These are phyloP conservation scores for Aplochiton taeniatus DNA, from an alignment of 2,797 vertebrate genomes.

Conservation along the genomic window DNA sequence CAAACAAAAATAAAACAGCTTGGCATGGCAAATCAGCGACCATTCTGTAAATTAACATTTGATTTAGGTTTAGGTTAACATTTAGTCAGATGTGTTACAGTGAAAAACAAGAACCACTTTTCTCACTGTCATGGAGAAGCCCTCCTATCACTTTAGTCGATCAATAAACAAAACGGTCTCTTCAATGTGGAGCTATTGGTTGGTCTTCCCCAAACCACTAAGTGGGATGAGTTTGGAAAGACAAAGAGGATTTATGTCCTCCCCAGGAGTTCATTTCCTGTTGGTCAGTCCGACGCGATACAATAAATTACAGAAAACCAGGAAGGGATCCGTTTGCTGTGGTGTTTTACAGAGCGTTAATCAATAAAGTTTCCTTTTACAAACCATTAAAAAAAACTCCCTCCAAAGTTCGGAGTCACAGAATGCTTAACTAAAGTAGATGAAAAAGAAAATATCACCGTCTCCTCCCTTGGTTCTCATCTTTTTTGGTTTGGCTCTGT, in stretches of 20 bases:
- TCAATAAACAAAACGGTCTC: too few species aligned
- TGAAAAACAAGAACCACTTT: too few species aligned
- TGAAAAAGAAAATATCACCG: too few species aligned
- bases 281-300: slow-evolving; percentile 46
- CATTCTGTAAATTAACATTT: too few species aligned
- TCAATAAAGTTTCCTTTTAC: slow-evolving; percentile 12
- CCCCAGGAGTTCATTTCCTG: slow-evolving; percentile 67
- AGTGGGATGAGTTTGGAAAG: slow-evolving; percentile 43
- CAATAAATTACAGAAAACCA: slow-evolving; percentile 58
- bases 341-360: slow-evolving; percentile 8
- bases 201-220: slow-evolving; percentile 24
- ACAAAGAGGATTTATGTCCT: slow-evolving; percentile 65
- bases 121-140: too few species aligned
- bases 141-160: too few species aligned
- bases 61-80: too few species aligned
- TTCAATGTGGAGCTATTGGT: neutral
- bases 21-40: too few species aligned
- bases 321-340: slow-evolving; percentile 20
- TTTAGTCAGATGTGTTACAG: too few species aligned
- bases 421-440: too few species aligned
- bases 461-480: slow-evolving; percentile 33
- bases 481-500: slow-evolving; percentile 17
- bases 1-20: too few species aligned
- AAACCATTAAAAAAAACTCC: slow-evolving; percentile 5
- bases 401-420: too few species aligned